Percentiles rank a stretch among this genome's conserved stretches.
Conservation (phyloP, 1,140 invertebrate species). For the Phymorhynchus buccinoides region DNA sequence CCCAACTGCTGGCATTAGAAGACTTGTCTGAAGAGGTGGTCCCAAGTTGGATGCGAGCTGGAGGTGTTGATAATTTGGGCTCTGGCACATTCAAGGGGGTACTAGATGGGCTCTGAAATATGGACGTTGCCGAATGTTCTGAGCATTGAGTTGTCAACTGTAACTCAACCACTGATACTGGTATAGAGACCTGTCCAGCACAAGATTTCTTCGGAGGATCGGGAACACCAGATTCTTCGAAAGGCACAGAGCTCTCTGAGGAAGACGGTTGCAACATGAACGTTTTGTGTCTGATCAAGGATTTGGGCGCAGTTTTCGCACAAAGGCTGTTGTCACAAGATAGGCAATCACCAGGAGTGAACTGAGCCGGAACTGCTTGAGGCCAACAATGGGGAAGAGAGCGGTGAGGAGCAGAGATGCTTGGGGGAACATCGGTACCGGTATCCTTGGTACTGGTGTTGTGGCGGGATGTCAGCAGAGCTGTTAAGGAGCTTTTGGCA, state of each 20-base stretch:
- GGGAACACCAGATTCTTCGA: not conserved
- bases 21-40: not conserved
- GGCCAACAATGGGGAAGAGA: conserved; percentile 8
- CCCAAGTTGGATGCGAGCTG: not conserved
- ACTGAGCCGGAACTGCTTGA: not conserved
- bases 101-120: not conserved
- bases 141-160: not conserved
- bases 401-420: not conserved
- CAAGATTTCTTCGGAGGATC: no score
- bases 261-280: not conserved
- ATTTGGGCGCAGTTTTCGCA: not conserved
- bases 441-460: not conserved
- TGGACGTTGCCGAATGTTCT: not conserved
- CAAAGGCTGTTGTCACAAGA: not conserved
- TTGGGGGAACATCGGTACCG: not conserved
- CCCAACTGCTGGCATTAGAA: not conserved
- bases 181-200: no score
- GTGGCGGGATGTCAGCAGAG: not conserved
- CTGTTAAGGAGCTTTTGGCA: not conserved
- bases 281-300: not conserved
- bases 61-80: not conserved
- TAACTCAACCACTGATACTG: not conserved
- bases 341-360: not conserved
- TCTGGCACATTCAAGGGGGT: not conserved
- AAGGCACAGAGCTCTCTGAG: not conserved